phyloP scores from a whole-genome alignment of 2,113 vertebrate genomes.

The Ploceus nigricollis region DNA sequence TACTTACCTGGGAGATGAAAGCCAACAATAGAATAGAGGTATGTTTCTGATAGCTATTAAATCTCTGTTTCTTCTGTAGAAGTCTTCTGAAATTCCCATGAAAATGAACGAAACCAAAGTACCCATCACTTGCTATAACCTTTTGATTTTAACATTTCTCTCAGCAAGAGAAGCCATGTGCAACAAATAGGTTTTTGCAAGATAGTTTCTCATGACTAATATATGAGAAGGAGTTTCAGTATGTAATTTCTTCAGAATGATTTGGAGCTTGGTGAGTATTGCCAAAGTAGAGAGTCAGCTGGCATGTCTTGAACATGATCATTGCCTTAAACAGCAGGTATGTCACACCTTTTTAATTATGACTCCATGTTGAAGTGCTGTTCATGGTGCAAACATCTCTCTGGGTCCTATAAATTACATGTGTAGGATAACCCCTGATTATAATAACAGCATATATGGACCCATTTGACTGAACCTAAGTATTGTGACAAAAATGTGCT shows the following conservation, averaged over 20 bases:
- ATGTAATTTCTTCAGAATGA: neutral
- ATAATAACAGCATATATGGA: neutral
- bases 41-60: neutral
- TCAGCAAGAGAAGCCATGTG: neutral
- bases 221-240: neutral
- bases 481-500: neutral
- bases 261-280: neutral
- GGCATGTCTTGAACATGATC: neutral
- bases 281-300: neutral
- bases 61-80: neutral
- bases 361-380: neutral
- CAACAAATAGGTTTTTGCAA: neutral
- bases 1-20: neutral
- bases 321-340: neutral
- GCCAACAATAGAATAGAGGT: neutral
- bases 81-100: neutral
- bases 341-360: neutral
- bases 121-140: neutral
- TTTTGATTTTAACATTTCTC: neutral
- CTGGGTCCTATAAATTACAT: neutral
- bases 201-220: neutral
- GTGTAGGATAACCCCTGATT: neutral
- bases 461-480: neutral
- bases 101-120: neutral
- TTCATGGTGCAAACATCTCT: neutral